Base-by-base conservation (phyloP, 2,888 invertebrate genomes). In the Emmelina monodactyla region DNA sequence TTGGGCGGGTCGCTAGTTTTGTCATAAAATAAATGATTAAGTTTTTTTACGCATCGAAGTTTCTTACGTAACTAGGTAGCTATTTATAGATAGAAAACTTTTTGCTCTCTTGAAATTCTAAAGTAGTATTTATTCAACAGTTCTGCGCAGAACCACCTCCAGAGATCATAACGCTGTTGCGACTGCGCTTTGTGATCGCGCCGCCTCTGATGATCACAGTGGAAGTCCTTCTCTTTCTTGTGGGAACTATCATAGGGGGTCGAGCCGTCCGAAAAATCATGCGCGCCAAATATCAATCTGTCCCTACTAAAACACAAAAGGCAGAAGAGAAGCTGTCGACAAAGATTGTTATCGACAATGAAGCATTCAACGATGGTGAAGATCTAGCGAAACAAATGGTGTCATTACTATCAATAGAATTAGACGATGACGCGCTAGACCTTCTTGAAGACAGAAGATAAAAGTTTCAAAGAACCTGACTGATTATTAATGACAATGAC, bases 201-300 rank as follows among this genome's bases (percentile, higher is more conserved):
- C 85, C 85, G 1, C 70, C 82, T 1, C 46, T 80, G 2, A 59
- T 84, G 49, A 68, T 78, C 44, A 61, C 71, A 1, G 22, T 76
- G 1, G 67, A 79, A 33, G 62, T 79, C n/a, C 28, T 79, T 0
- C 59, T 84, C 22, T 56, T 82, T 40, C 32, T 75, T 32, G 49
- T 65, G 3, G 85, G 85, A 2, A 32, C 78, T 3, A 55, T 73
- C 32, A 57, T 83, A 7, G 59, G 81, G 3, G 58, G 64, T 12
- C 67, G 63, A 40, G 70, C 76, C 1, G 52, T 64, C 14, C 62
- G 66, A 44, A 52, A 68, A 16, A 45, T 71, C 15, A 57, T 56
- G 51, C 67, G 55, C 28, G 71, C 76, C 0, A 64, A 46, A 32
- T 71, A 75, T 49, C 60, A 61, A 33, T 47, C 68, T 14, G 49